A percentile compares a stretch with the other conserved stretches of the same genome.
Conservation (phyloP, 2,888 invertebrate species). For the Eucera pruinosa region DNA sequence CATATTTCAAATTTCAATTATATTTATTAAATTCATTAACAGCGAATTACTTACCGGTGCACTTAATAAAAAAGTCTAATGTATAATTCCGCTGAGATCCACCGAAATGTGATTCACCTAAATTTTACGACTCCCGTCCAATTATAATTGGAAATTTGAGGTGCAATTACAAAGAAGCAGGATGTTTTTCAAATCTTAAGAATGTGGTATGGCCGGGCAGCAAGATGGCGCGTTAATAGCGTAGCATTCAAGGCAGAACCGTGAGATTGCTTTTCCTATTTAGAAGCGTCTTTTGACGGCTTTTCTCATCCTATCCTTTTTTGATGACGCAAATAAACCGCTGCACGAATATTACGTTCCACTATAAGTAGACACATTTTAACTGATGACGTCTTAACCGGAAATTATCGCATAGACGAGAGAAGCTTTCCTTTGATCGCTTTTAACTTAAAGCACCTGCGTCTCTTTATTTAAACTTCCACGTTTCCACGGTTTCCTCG, state of each 20-base stretch:
- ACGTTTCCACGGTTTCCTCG: not conserved
- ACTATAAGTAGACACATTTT: conserved; percentile 34
- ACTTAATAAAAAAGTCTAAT: no score
- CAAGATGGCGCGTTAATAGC: conserved; percentile 49
- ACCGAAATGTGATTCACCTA: not conserved
- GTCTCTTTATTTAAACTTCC: not conserved
- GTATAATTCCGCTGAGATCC: no score
- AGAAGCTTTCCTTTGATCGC: conserved; percentile 7
- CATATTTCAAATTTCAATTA: no score
- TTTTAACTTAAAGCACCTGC: conserved; percentile 7
- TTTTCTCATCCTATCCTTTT: conserved; percentile 25
- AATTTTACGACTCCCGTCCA: not conserved
- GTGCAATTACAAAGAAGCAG: not conserved
- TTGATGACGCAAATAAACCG: conserved; percentile 57
- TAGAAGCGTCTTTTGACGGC: conserved; percentile 43
- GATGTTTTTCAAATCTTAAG: conserved; percentile 28
- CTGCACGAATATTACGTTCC: conserved; percentile 40
- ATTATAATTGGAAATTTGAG: conserved; percentile 5
- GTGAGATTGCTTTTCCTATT: conserved; percentile 50
- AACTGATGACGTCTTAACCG: conserved; percentile 36
- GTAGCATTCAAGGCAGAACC: conserved; percentile 38
- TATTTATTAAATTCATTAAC: no score
- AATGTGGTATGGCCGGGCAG: conserved; percentile 11
- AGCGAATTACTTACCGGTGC: no score
- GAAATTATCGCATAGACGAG: conserved; percentile 26